These are phyloP conservation scores for Aptenodytes patagonicus DNA, from an alignment of 2,113 vertebrate genomes.

Conservation along the genomic window DNA sequence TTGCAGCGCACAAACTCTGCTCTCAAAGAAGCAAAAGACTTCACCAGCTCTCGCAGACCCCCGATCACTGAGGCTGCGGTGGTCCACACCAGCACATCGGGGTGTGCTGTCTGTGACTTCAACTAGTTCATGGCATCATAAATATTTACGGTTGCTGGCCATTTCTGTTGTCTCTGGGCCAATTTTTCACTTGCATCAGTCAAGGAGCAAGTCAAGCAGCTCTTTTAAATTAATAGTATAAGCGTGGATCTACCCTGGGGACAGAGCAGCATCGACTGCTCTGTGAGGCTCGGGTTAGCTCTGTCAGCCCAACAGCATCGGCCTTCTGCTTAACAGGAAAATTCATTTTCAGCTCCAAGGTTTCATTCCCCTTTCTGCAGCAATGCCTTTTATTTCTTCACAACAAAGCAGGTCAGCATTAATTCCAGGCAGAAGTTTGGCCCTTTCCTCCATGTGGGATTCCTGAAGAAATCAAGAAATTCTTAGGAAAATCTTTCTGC, in stretches of 20 bases:
- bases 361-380: not conserved
- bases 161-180: not conserved
- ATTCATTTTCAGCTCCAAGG: not conserved
- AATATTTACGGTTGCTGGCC: accelerated
- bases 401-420: not conserved
- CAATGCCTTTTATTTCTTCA: not conserved
- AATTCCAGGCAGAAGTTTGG: not conserved
- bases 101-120: not conserved
- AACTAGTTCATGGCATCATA: accelerated
- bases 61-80: accelerated
- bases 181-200: too few relatives aligned
- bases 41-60: not conserved
- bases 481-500: accelerated
- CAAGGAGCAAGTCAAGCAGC: not conserved
- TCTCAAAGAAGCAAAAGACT: accelerated
- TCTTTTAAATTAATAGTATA: accelerated
- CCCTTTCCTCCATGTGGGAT: not conserved
- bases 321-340: not conserved
- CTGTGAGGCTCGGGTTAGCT: accelerated
- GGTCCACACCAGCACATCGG: accelerated
- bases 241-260: accelerated
- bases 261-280: not conserved
- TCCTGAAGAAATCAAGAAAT: not conserved
- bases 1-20: not conserved
- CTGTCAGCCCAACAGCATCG: not conserved